Evolutionary conservation across 2,888 invertebrate species (phyloP), one percentile per base, ranked within the genome.

Genomic region (Lampropteryx suffumata): DNA sequence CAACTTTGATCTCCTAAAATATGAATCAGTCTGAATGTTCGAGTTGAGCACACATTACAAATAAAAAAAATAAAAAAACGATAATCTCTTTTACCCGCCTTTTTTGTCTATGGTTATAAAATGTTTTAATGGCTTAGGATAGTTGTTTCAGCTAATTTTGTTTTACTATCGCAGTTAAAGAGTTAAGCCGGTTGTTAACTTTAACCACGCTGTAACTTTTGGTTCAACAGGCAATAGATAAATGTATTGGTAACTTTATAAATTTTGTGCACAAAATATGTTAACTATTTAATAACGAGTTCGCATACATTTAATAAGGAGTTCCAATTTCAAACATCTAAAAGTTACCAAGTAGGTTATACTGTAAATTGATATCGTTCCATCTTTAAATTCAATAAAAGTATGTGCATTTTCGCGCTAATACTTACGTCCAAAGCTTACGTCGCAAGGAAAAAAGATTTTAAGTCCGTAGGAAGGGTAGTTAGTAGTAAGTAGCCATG

Each of bases 141-240:
- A 55, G 62, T 57, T 54, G 51, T 53, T 55, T 55, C 54, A 51
- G 56, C 59, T 61, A 63, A 61, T 63, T 61, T 49, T 49, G 44
- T 55, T 61, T 63, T 58, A 61, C 55, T 57, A 50, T 50, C 39
- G 55, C 34, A 39, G 56, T 59, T 61, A 58, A 60, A 53, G 55
- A 52, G 53, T 52, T 55, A 43, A 60, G 46, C 55, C 41, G 50
- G 59, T 49, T 40, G 56, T 59, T 56, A 57, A 57, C 34, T 57
- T 61, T 58, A 59, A 61, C 61, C 58, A 37, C 41, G 47, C 30
- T 27, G 42, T 55, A 58, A 62, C 57, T 57, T 54, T 46, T 32
- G 56, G 52, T 58, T 56, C 53, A 55, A 57, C 55, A 30, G 49
- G 44, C 57, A 24, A 52, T 56, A 45, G 41, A 43, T 50, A 43